Base-by-base conservation (phyloP, 2,113 vertebrate genomes). In the Rutilus rutilus region DNA sequence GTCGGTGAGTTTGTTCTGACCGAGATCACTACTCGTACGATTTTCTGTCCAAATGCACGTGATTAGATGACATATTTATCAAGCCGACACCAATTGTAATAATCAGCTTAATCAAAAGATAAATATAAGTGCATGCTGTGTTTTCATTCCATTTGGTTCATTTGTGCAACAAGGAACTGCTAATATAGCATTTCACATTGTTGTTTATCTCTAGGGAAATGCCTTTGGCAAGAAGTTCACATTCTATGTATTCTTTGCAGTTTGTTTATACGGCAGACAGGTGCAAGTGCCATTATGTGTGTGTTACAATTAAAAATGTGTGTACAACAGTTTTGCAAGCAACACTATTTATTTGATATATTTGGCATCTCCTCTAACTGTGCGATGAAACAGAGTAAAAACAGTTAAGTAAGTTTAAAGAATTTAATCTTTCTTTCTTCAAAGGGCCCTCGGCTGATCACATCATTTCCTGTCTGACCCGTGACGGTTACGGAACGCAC, bases 401-500 rank as follows among this genome's bases (percentile, higher is more conserved):
- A 12, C 4, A 11, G n/a, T 25, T 62, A 62, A 12, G 19, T 60
- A 59, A 50, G 47, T 21, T 42, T 25, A n/a, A 23, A 60, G n/a
- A 27, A n/a, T 30, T 12, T 62, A 19, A 21, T 85, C 27, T 64
- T 7, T 83, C 77, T 15, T 57, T 90, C 14, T 88, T 21, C 36
- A 12, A 88, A 97, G 96, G 97, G 2, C 93, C 90, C 27, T 96
- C 94, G 19, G 95, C 97, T 0, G 90, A 94, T 15, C 97, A 97
- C 65, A 95, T 98, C 19, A 92, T 99, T 76, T 96, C 97, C 8
- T 99, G 98, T 87, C 92, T 99, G 91, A 98, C 96, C 0, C 94
- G 98, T 75, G 98, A 99, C 92, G 97, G 97, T 87, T 98, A 98
- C 78, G 95, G 94, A 83, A 99, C 98, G 0, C 95, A 98, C 8